phyloP scores from a whole-genome alignment of 2,797 vertebrate species.

The Labroides dimidiatus region DNA sequence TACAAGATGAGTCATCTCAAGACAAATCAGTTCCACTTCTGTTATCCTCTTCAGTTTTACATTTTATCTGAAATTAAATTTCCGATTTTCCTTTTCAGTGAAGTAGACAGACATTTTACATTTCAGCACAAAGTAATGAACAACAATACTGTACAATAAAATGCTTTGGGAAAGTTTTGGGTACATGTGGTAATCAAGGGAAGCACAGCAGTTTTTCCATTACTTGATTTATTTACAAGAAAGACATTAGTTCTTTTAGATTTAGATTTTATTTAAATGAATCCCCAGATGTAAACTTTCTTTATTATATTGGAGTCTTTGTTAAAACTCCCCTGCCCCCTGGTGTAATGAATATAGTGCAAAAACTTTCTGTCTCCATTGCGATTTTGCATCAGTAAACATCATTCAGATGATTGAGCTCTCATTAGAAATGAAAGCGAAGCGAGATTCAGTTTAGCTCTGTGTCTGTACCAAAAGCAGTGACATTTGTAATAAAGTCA shows the following conservation, averaged over 20 bases:
- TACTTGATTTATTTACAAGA: neutral
- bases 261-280: constrained; percentile 10
- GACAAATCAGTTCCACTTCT: neutral
- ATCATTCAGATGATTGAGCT: constrained; percentile 10
- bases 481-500: constrained; percentile 3
- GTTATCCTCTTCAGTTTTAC: neutral
- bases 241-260: neutral
- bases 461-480: neutral
- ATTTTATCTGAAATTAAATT: too few species aligned
- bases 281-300: neutral
- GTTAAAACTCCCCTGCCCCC: constrained; percentile 61
- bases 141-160: neutral
- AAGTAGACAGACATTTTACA: too few species aligned
- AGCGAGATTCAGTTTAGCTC: too few species aligned
- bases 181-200: neutral
- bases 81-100: too few species aligned
- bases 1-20: neutral
- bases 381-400: neutral
- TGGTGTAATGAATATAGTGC: constrained; percentile 40
- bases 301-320: neutral
- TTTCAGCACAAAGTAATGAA: neutral
- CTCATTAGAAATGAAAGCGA: constrained; percentile 9
- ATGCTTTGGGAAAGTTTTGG: neutral
- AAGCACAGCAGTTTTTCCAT: neutral
- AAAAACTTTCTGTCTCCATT: neutral